phyloP scores from a whole-genome alignment of 1,140 invertebrate species.

The Gonioctena quinquepunctata region DNA sequence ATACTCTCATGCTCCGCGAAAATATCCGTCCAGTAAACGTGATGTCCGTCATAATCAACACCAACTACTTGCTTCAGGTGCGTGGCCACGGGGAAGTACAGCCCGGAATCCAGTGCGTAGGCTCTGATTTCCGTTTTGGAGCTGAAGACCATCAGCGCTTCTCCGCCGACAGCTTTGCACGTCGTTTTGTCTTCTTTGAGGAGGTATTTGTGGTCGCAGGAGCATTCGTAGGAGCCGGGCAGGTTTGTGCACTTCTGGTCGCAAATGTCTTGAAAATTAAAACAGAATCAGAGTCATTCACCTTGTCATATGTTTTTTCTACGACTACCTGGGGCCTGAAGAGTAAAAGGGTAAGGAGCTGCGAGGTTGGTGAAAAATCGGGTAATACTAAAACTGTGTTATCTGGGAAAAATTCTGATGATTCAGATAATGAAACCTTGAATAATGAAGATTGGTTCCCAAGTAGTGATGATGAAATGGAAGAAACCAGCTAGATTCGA shows the following conservation, averaged over 20 bases:
- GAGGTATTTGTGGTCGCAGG: conserved; percentile 76
- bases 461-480: too few relatives aligned
- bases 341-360: too few relatives aligned
- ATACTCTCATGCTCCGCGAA: conserved; percentile 68
- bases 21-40: conserved; percentile 78
- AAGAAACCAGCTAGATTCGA: too few relatives aligned
- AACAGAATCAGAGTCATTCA: too few relatives aligned
- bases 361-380: too few relatives aligned
- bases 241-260: conserved; percentile 83
- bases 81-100: conserved; percentile 56
- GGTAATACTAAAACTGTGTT: too few relatives aligned
- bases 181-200: conserved; percentile 67
- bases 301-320: too few relatives aligned
- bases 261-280: conserved; percentile 65
- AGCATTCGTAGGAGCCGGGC: conserved; percentile 76
- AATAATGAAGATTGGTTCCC: too few relatives aligned
- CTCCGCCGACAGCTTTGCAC: conserved; percentile 71
- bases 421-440: too few relatives aligned
- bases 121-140: conserved; percentile 59
- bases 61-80: conserved; percentile 67
- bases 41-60: conserved; percentile 66
- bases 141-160: conserved; percentile 68
- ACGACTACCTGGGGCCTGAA: too few relatives aligned
- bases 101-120: conserved; percentile 56
- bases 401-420: too few relatives aligned